A percentile compares a stretch with the other conserved stretches of the same genome.
Conservation (phyloP, 1,140 invertebrate genomes). For the Globodera rostochiensis region DNA sequence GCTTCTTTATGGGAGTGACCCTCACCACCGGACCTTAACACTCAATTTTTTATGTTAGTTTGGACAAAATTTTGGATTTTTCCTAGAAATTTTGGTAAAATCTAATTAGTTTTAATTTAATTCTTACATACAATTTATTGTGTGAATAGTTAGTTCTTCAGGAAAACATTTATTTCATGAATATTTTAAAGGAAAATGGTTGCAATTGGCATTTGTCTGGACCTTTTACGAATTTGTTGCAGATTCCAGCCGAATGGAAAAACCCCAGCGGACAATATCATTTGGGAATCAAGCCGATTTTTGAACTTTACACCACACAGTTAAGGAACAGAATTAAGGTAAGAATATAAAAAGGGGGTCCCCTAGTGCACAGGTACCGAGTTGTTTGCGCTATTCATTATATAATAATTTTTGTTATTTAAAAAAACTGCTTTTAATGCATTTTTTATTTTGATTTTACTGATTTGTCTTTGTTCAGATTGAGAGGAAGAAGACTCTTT, state of each 20-base stretch:
- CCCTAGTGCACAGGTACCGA: no score
- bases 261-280: conserved; percentile 75
- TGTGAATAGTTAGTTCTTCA: conserved; percentile 65
- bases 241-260: conserved; percentile 81
- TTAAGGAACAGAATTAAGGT: conserved; percentile 78
- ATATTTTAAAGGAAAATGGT: not conserved
- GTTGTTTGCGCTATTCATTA: no score
- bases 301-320: conserved; percentile 81
- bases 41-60: no score
- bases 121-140: no score
- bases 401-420: no score
- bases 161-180: conserved; percentile 24
- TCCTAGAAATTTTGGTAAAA: no score
- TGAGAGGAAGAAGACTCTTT: conserved; percentile 80
- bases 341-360: not conserved
- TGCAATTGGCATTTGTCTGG: no score
- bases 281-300: conserved; percentile 82
- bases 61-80: no score
- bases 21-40: no score
- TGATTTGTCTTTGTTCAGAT: conserved; percentile 67
- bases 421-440: conserved; percentile 30
- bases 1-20: no score
- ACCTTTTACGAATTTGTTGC: conserved; percentile 10
- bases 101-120: no score
- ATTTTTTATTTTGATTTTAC: conserved; percentile 8